Evolutionary conservation across 2,113 vertebrate genomes (phyloP), one percentile per base, ranked within the genome.

Genomic region (Lagopus muta): DNA sequence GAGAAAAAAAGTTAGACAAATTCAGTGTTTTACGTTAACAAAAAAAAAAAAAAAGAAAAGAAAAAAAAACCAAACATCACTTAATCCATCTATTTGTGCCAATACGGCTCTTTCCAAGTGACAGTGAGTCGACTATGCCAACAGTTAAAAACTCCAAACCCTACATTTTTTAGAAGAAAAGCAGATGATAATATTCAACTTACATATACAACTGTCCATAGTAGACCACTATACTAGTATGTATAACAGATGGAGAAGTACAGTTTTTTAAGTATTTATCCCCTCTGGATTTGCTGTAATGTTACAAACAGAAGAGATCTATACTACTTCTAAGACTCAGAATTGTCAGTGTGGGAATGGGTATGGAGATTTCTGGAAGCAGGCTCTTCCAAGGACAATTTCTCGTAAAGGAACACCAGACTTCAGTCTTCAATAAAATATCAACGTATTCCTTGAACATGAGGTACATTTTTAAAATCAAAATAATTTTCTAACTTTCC

Each of bases 61-160:
- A 87, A 90, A 19, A 52, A 8, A 92, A 21, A 50, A 22, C 27
- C 2, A 7, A 38, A 38, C 2, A 6, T 36, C 30, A 10, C 4
- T 13, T 54, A 57, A 70, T 27, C 24, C 10, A 48, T 1, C 5
- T 50, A 7, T 43, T 38, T 22, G 3, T 72, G 36, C 17, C 62
- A 76, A 42, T 58, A 10, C 6, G 36, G 13, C 11, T 62, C 12
- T 32, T 75, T 43, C 30, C 43, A 90, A 8, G 13, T 38, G 25
- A 36, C 0, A 0, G 30, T 8, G 6, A 47, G 42, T n/a, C 54
- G 52, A 65, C 48, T 32, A 2, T 0, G 5, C 10, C 62, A 16
- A 17, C 21, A 13, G 6, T 25, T 10, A 69, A 78, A 82, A 57
- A 58, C 22, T 1, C 2, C 22, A 9, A 43, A 22, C 6, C 22